phyloP scores from a whole-genome alignment of 2,113 vertebrate species.

The Phylloscopus whistleri region DNA sequence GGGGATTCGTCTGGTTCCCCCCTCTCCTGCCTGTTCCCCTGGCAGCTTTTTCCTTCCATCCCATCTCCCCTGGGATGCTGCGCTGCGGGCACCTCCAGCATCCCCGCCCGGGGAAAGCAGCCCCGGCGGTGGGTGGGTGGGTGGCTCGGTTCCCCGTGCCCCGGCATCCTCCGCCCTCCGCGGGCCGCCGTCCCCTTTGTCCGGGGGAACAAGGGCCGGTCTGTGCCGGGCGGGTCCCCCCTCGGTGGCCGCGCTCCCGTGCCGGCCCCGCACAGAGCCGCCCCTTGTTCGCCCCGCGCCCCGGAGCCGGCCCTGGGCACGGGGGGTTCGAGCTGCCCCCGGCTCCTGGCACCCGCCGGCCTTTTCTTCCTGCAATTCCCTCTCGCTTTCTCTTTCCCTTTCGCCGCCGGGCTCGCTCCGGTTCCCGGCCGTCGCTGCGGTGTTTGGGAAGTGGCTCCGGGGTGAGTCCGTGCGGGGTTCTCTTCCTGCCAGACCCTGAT shows the following conservation, averaged over 20 bases:
- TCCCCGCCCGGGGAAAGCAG: neutral
- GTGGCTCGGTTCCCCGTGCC: neutral
- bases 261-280: conserved; percentile 49
- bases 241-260: neutral
- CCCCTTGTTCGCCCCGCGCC: conserved; percentile 24
- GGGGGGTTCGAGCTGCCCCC: neutral
- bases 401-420: neutral
- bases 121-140: neutral
- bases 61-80: neutral
- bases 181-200: conserved; percentile 60
- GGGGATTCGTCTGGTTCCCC: neutral
- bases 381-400: conserved; percentile 8
- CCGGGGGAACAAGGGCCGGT: conserved; percentile 62
- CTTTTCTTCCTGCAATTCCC: conserved; percentile 3
- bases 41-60: neutral
- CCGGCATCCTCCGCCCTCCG: neutral
- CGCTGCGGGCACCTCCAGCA: neutral
- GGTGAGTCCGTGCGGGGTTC: neutral
- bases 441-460: neutral
- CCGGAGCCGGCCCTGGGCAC: neutral
- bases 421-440: neutral
- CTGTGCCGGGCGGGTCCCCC: conserved; percentile 28
- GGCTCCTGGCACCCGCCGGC: conserved; percentile 6
- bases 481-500: neutral
- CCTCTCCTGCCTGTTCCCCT: neutral